Base-by-base conservation (phyloP, 2,888 invertebrate genomes). In the Cosmia trapezina region DNA sequence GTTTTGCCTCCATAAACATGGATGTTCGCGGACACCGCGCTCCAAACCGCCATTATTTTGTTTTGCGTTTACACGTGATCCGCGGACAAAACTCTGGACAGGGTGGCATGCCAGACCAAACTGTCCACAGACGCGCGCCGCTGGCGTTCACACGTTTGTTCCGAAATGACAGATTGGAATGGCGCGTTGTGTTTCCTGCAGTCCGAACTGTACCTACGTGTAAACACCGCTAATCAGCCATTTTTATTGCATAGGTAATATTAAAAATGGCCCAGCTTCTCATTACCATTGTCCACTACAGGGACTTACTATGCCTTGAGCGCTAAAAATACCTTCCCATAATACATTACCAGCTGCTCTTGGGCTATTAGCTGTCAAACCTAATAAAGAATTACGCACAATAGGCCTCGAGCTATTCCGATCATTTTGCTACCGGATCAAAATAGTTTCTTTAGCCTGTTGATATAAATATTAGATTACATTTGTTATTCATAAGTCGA, bases 371-470 rank as follows among this genome's bases (percentile, higher is more conserved):
- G 5, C 54, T 54, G 53, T 63, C 54, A 61, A 54, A 63, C 12
- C 28, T 14, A 70, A 70, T 68, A 69, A 81, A 81, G 65, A 81
- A 69, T 65, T 68, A 78, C 71, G 19, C 43, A 83, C 73, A 86
- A 87, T 88, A 88, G 87, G 87, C 89, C 88, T 87, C 86, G 72
- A 87, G 87, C 86, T 83, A 84, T 83, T 87, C 87, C 87, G 88
- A 91, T 88, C 87, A 89, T 88, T 89, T 83, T 71, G 88, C 86
- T 93, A 88, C 94, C 94, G 94, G 94, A 93, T 94, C 92, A 90
- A 92, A 93, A 93, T 93, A 93, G 91, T 93, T 93, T 89, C 80
- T 86, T 86, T 89, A 71, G 87, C 90, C 89, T 89, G 91, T 88
- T 88, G 91, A 92, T 93, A 92, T 92, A 89, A 93, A 92, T 93